Evolutionary conservation across 2,888 invertebrate genomes (phyloP), one percentile per base, ranked within the genome.

Genomic region (Lasioglossum malachurum): DNA sequence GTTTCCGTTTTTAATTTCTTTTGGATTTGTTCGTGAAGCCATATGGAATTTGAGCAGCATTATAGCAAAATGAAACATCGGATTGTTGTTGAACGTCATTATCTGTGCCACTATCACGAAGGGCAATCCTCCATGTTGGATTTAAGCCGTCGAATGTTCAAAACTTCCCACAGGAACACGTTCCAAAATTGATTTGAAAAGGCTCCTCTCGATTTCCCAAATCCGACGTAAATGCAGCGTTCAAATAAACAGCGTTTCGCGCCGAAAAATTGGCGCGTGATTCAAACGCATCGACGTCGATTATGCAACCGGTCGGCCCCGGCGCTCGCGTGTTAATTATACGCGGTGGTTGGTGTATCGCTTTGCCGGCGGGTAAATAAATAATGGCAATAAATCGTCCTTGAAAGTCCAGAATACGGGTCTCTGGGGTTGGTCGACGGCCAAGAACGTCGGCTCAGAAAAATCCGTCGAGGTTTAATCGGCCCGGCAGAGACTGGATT

Each of bases 391-490:
- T 67, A 72, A 72, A 72, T 44, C 44, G 72, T 27, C 72, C 72
- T 46, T 46, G 72, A 72, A 46, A 72, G 44, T 72, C 72, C 72
- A 72, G 72, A 44, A 67, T 67, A 27, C 44, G 27, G 27, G 27
- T 31, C 3, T 44, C 7, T 27, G 44, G 14, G n/a, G 27, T 72
- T 72, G 72, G 44, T 44, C 2, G 44, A 16, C 27, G 72, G 72
- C 72, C 67, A 49, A 46, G 31, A 35, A n/a, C 23, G 19, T 0
- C 31, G 64, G 31, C 64, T 31, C 46, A 31, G 76, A 64, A 76
- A 64, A 35, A 67, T 49, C 10, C 77, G 44, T 16, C 8, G 60
- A 27, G 64, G 60, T 67, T 77, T 64, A 82, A 64, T 82, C 73
- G 67, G 83, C 46, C 44, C 23, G 8, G 16, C 46, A 44, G 67